Percentiles rank a stretch among this genome's conserved stretches.
Evolutionary conservation across 2,888 invertebrate species (phyloP).

Genomic region (Megalurothrips usitatus): DNA sequence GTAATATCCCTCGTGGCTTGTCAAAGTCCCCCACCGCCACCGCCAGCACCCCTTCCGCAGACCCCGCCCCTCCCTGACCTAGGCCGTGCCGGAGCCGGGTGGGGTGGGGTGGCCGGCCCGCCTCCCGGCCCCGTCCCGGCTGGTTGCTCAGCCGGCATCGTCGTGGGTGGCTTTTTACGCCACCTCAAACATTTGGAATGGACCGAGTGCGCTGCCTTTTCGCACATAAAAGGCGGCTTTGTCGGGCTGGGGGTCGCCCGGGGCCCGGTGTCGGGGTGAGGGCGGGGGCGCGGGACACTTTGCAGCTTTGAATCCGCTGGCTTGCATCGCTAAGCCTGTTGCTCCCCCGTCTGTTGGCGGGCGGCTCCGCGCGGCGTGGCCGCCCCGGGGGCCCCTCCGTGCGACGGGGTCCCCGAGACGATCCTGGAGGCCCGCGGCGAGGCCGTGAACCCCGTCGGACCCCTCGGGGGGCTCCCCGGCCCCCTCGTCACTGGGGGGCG

Average conservation of each 20-base stretch:
- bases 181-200: conserved; percentile 4
- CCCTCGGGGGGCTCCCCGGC: too few relatives aligned
- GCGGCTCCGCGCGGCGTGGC: too few relatives aligned
- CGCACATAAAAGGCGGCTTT: background rate
- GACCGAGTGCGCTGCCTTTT: background rate
- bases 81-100: background rate
- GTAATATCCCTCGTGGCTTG: too few relatives aligned
- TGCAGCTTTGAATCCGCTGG: background rate
- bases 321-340: background rate
- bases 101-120: too few relatives aligned
- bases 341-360: too few relatives aligned
- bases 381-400: too few relatives aligned
- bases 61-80: background rate
- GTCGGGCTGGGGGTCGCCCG: background rate
- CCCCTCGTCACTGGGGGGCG: too few relatives aligned
- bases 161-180: conserved; percentile 4
- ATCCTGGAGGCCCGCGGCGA: too few relatives aligned
- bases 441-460: too few relatives aligned
- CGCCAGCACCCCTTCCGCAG: background rate
- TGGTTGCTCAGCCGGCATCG: background rate
- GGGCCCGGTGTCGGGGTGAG: background rate
- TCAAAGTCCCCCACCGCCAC: too few relatives aligned
- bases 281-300: background rate
- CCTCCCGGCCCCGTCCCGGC: background rate
- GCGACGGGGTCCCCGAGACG: too few relatives aligned